Base-by-base conservation (phyloP, 1,140 invertebrate genomes). In the Anoplolepis gracilipes region DNA sequence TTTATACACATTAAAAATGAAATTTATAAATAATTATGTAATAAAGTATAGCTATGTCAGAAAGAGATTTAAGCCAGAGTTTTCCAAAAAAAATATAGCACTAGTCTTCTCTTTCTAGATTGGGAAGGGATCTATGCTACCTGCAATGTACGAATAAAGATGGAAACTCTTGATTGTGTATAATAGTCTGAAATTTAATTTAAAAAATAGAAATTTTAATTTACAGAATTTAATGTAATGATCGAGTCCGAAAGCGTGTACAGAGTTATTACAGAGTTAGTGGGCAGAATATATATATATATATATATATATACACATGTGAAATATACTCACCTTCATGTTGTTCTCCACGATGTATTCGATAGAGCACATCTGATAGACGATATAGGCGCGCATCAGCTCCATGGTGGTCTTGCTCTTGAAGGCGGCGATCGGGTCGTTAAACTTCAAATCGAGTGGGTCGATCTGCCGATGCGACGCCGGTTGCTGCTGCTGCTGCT, bases 381-480 rank as follows among this genome's bases (percentile, higher is more conserved):
- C 99, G 90, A 99, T 90, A 91, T 99, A 97, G 28, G 98, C 99
- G 84, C 99, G 96, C 10, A 99, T 90, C 62, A 99, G 96, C 95
- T 99, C 99, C 95, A 96, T 97, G 79, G 98, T 99, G 76, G 98
- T 99, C 96, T 99, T 99, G 95, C 98, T 99, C 95, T 98, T 98
- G 94, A 98, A 98, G 42, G 97, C 96, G 62, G 97, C 97, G 85
- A 97, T 96, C 11, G 97, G 96, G 95, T 97, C 97, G 93, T 97
- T 97, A 95, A 98, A 99, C 86, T 96, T 97, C 76, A 99, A 96
- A 95, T 99, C 99, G 61, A 99, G 95, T 1, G 97, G 97, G 95
- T 98, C 98, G 73, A 96, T 95, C 85, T 95, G 96, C 16, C 96
- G 92, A 13, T 90, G 77, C 7, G 92, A 25, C 19, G 90, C n/a